Evolutionary conservation across 2,888 invertebrate genomes (phyloP).

Genomic region (Eilema sororculum): DNA sequence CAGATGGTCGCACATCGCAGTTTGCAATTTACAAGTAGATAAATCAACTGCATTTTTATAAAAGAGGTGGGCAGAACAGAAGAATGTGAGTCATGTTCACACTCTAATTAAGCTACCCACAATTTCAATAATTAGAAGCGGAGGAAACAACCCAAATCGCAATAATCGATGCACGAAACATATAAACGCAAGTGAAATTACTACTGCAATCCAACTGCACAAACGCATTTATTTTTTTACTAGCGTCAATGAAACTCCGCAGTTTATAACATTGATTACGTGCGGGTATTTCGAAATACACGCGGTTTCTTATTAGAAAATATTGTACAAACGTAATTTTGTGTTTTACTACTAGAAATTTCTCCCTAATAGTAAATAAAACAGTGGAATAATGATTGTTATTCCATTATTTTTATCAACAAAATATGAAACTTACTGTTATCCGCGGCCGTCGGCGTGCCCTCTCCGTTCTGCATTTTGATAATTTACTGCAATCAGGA

Average conservation of each 20-base stretch:
- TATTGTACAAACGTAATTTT: slow-evolving; percentile 32
- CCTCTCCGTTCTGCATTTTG: slow-evolving; percentile 85
- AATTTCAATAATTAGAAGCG: slow-evolving; percentile 78
- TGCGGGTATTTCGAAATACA: slow-evolving; percentile 76
- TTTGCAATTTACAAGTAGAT: slow-evolving; percentile 33
- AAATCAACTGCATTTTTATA: slow-evolving; percentile 75
- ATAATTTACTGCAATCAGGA: slow-evolving; percentile 74
- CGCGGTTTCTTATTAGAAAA: slow-evolving; percentile 43
- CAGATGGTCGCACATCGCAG: background rate
- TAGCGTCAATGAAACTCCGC: slow-evolving; percentile 41
- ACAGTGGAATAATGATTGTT: slow-evolving; percentile 70
- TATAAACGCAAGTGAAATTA: slow-evolving; percentile 75
- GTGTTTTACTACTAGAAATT: slow-evolving; percentile 48
- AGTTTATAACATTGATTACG: slow-evolving; percentile 48
- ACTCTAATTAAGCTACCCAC: slow-evolving; percentile 84
- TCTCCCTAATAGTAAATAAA: slow-evolving; percentile 65
- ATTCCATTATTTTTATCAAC: slow-evolving; percentile 72
- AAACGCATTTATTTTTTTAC: slow-evolving; percentile 48
- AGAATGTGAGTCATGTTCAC: slow-evolving; percentile 83
- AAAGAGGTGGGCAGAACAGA: slow-evolving; percentile 73
- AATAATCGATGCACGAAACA: slow-evolving; percentile 77
- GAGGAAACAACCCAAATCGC: slow-evolving; percentile 79
- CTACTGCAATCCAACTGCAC: slow-evolving; percentile 52
- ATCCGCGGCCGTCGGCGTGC: slow-evolving; percentile 72
- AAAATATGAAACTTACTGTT: slow-evolving; percentile 76